Evolutionary conservation across 2,888 invertebrate species (phyloP).

Genomic region (Oscheius sp.): DNA sequence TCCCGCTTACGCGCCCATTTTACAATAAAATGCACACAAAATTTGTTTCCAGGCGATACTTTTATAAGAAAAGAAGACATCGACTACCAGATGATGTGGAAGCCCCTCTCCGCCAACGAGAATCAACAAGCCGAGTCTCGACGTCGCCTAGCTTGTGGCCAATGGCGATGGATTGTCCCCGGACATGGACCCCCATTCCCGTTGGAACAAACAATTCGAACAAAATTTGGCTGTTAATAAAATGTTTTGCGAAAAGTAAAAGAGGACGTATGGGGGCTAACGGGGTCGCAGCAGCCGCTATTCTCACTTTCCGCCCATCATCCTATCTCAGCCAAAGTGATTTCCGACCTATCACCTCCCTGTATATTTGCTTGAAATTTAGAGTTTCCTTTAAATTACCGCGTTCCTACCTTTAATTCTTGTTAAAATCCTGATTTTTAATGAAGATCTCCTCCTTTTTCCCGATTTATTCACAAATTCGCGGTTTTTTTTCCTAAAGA

Average conservation of each 20-base stretch:
- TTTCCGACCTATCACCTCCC: neutral
- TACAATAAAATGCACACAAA: no score
- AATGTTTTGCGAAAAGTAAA: neutral
- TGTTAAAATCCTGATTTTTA: no score
- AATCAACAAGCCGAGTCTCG: constrained; percentile 39
- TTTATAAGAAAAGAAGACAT: constrained; percentile 65
- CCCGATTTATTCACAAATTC: no score
- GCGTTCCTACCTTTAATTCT: no score
- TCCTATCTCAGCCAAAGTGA: constrained; percentile 3
- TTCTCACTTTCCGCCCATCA: constrained; percentile 34
- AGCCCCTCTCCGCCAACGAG: constrained; percentile 64
- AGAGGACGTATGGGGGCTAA: constrained; percentile 11
- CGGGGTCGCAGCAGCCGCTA: constrained; percentile 19
- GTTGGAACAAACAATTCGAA: constrained; percentile 42
- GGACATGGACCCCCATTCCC: constrained; percentile 61
- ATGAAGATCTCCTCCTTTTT: no score
- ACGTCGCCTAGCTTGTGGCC: constrained; percentile 51
- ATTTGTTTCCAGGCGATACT: constrained; percentile 50
- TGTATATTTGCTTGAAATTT: neutral
- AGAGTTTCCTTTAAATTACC: no score
- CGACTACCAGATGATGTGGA: constrained; percentile 69
- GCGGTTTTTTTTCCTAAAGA: no score
- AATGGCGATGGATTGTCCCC: constrained; percentile 67
- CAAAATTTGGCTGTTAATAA: constrained; percentile 50
- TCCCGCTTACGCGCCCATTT: no score